Conservation (phyloP, 2,113 vertebrate species). For the Pollachius pollachius region DNA sequence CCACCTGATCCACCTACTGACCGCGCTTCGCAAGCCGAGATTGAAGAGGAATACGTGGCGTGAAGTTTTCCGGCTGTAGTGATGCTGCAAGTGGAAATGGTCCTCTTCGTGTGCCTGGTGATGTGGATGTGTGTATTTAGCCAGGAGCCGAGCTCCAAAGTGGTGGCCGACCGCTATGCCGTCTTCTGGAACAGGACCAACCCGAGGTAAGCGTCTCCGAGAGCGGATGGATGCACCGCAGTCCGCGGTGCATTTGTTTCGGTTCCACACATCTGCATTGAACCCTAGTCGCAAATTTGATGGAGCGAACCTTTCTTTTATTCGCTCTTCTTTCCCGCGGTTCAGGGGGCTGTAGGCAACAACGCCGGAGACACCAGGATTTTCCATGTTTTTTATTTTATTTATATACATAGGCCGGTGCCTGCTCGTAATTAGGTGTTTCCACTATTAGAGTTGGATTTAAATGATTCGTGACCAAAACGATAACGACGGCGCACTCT, state of each 20-base stretch:
- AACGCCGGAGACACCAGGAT: too few relatives aligned
- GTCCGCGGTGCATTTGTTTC: slow-evolving; percentile 8
- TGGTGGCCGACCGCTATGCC: slow-evolving; percentile 94
- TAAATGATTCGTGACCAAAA: too few relatives aligned
- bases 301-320: too few relatives aligned
- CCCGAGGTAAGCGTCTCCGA: slow-evolving; percentile 79
- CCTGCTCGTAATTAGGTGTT: too few relatives aligned
- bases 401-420: too few relatives aligned
- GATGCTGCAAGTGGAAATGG: slow-evolving; percentile 97
- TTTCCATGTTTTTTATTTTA: too few relatives aligned
- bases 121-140: slow-evolving; percentile 92
- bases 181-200: slow-evolving; percentile 99
- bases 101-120: slow-evolving; percentile 85
- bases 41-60: slow-evolving; percentile 69
- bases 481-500: too few relatives aligned
- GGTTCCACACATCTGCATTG: slow-evolving; percentile 7
- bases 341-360: too few relatives aligned
- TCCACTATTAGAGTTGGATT: too few relatives aligned
- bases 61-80: slow-evolving; percentile 69
- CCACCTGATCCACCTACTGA: slow-evolving; percentile 33
- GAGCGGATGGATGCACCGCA: slow-evolving; percentile 6
- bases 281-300: too few relatives aligned
- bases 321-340: too few relatives aligned
- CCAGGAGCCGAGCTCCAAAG: slow-evolving; percentile 95
- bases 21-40: slow-evolving; percentile 13